Evolutionary conservation across 2,797 vertebrate genomes (phyloP).

Genomic region (Buphagus erythrorhynchus): DNA sequence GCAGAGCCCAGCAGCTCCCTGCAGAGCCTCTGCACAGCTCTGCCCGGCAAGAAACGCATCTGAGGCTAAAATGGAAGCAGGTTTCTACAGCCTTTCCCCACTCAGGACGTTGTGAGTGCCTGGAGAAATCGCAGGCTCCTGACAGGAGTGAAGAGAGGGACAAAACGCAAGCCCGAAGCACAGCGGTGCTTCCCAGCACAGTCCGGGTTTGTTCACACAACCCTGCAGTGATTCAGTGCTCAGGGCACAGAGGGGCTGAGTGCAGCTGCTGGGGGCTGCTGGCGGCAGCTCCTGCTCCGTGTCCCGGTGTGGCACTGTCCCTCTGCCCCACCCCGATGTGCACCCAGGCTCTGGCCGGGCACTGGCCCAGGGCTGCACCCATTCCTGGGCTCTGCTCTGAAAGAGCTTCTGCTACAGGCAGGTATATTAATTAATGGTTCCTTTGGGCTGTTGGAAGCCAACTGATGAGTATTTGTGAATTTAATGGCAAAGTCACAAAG

Average conservation of each 20-base stretch:
- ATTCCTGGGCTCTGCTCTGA: not conserved
- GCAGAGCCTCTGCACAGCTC: not conserved
- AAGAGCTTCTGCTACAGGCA: not conserved
- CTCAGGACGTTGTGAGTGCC: not conserved
- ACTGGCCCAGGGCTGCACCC: rapidly evolving
- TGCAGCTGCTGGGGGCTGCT: not conserved
- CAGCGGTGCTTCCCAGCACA: not conserved
- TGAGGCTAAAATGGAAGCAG: conserved; percentile 9
- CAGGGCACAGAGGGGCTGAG: not conserved
- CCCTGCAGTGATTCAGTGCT: not conserved
- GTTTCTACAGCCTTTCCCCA: not conserved
- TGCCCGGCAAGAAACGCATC: not conserved
- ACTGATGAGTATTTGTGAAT: not conserved
- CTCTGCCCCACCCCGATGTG: rapidly evolving
- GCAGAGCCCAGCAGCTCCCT: not conserved
- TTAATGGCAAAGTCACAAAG: not conserved
- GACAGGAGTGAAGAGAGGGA: not conserved
- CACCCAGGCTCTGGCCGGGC: rapidly evolving
- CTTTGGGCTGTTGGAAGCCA: not conserved
- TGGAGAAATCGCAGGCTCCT: not conserved
- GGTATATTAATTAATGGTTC: not conserved
- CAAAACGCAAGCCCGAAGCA: not conserved
- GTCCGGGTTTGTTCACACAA: not conserved
- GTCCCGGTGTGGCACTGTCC: rapidly evolving
- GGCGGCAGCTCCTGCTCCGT: not conserved